These are phyloP conservation scores for Pycnonotus jocosus DNA, from an alignment of 2,113 vertebrate genomes.

Conservation along the genomic window DNA sequence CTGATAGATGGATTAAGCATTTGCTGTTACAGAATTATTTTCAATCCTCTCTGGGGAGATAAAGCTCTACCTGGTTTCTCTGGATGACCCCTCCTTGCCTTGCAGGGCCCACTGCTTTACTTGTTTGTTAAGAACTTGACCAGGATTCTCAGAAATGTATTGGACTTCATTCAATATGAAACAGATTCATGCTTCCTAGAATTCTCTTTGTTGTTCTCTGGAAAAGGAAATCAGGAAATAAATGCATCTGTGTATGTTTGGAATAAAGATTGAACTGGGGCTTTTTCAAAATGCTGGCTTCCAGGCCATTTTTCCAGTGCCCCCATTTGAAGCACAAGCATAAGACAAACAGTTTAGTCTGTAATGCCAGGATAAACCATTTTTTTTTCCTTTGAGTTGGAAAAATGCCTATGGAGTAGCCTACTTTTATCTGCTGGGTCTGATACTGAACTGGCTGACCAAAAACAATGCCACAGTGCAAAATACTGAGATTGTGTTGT, in stretches of 20 bases:
- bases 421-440: neutral
- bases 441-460: neutral
- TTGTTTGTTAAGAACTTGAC: constrained; percentile 8
- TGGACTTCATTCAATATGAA: constrained; percentile 7
- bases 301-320: neutral
- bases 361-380: neutral
- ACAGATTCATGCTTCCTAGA: constrained; percentile 44
- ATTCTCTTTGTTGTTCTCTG: constrained; percentile 25
- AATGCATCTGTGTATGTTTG: constrained; percentile 22
- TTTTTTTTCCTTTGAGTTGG: neutral
- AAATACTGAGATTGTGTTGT: neutral
- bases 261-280: neutral
- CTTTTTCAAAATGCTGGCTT: neutral
- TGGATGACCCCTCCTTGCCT: neutral
- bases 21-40: neutral
- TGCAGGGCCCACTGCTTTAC: neutral
- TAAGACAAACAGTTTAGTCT: neutral
- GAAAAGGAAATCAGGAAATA: constrained; percentile 15
- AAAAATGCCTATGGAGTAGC: neutral
- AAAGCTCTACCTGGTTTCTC: constrained; percentile 13
- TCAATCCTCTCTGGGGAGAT: neutral
- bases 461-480: neutral
- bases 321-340: neutral
- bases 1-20: neutral
- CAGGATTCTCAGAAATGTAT: constrained; percentile 14